Conservation (phyloP, 2,797 vertebrate species). For the Arnoldichthys spilopterus region DNA sequence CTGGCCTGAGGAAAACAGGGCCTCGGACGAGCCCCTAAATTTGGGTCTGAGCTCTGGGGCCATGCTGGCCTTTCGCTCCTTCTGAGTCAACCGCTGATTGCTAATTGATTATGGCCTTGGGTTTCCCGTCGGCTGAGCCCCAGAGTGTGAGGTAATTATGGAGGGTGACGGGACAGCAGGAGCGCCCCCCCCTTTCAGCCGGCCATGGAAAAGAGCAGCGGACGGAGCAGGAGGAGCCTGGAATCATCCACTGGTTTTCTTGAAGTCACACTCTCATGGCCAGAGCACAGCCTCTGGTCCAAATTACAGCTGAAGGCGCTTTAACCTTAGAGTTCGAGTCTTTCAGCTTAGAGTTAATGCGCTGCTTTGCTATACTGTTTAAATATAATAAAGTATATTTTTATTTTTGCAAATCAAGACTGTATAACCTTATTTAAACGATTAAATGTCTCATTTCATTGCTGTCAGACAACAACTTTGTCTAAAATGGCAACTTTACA, state of each 20-base stretch:
- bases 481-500: too few species aligned
- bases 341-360: too few species aligned
- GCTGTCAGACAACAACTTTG: too few species aligned
- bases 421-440: too few species aligned
- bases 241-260: slow-evolving; percentile 7
- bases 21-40: slow-evolving; percentile 41
- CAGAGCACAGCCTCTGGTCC: not conserved
- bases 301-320: not conserved
- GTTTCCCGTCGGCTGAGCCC: slow-evolving; percentile 44
- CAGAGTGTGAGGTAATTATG: slow-evolving; percentile 54
- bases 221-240: slow-evolving; percentile 13
- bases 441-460: too few species aligned
- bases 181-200: not conserved
- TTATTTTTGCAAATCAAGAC: too few species aligned
- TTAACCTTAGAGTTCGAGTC: not conserved
- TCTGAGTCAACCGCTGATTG: slow-evolving; percentile 65
- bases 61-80: slow-evolving; percentile 53
- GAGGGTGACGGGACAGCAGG: slow-evolving; percentile 35
- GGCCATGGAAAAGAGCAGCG: not conserved
- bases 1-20: slow-evolving; percentile 47
- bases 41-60: slow-evolving; percentile 43
- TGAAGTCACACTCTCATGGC: slow-evolving; percentile 12
- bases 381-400: too few species aligned
- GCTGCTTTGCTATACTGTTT: too few species aligned
- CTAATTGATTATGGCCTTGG: slow-evolving; percentile 68